These are phyloP conservation scores for Homarus gammarus DNA, from an alignment of 2,888 invertebrate species.

Conservation along the genomic window DNA sequence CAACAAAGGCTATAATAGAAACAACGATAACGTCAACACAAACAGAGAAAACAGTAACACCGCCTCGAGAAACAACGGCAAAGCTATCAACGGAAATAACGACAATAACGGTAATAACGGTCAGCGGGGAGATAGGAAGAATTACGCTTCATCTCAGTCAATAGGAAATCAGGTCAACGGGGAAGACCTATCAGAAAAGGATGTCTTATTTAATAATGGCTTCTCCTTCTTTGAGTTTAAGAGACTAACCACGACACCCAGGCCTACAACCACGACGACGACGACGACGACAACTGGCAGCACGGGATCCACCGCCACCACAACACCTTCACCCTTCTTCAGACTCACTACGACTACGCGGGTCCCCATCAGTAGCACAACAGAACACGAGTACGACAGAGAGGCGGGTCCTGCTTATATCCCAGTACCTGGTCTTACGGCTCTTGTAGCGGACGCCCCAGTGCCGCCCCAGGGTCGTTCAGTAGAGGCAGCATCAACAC, in stretches of 20 bases:
- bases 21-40: background rate
- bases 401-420: background rate
- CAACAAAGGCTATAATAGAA: background rate
- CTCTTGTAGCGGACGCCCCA: background rate
- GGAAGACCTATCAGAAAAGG: background rate
- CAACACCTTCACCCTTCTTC: background rate
- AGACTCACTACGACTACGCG: background rate
- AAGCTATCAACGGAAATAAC: background rate
- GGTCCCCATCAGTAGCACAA: background rate
- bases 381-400: slow-evolving; percentile 16
- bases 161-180: background rate
- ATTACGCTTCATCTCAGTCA: background rate
- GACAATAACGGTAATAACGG: background rate
- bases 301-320: background rate
- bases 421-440: slow-evolving; percentile 3
- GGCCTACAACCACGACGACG: background rate
- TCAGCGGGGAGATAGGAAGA: background rate
- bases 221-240: slow-evolving; percentile 33
- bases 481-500: background rate
- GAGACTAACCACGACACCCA: background rate
- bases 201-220: slow-evolving; percentile 22
- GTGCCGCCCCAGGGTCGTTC: background rate
- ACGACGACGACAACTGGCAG: background rate
- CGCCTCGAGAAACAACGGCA: background rate
- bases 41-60: background rate